phyloP scores from a whole-genome alignment of 2,797 vertebrate species.

The Eidolon dupreanum region DNA sequence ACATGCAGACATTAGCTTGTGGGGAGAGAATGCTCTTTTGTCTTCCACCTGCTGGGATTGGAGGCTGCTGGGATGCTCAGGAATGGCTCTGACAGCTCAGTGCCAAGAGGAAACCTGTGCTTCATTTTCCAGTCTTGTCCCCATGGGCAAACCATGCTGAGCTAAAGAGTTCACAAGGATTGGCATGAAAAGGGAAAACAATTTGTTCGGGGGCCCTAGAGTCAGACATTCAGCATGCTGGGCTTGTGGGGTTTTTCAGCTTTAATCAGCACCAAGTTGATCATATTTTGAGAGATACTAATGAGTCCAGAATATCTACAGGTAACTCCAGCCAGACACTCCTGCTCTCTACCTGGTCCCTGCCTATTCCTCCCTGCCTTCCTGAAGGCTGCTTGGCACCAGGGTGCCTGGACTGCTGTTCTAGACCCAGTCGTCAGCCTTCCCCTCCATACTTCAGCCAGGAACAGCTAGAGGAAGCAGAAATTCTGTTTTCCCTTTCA shows the following conservation, averaged over 20 bases:
- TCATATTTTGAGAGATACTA: constrained; percentile 80
- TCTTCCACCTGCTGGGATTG: constrained; percentile 49
- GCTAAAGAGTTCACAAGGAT: constrained; percentile 72
- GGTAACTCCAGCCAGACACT: constrained; percentile 50
- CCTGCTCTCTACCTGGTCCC: constrained; percentile 49
- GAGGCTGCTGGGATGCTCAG: neutral
- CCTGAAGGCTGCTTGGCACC: neutral
- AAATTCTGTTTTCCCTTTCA: neutral
- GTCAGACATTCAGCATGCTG: constrained; percentile 73
- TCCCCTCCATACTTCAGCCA: neutral
- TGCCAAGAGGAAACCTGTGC: constrained; percentile 73
- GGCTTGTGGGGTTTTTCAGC: constrained; percentile 82
- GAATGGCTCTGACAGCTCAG: constrained; percentile 77
- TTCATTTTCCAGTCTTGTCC: constrained; percentile 84
- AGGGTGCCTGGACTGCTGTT: fast-evolving
- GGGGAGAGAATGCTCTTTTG: neutral
- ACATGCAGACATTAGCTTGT: neutral
- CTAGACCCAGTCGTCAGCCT: neutral
- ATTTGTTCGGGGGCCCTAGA: constrained; percentile 85
- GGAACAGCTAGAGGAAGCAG: neutral
- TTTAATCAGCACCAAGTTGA: constrained; percentile 85
- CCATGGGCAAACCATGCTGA: constrained; percentile 58
- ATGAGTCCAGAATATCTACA: constrained; percentile 68
- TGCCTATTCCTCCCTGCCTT: neutral
- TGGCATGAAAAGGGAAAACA: constrained; percentile 81